A percentile compares a stretch with the other conserved stretches of the same genome.
Evolutionary conservation across 2,888 invertebrate species (phyloP).

Genomic region (Chymomyza fuscimana): DNA sequence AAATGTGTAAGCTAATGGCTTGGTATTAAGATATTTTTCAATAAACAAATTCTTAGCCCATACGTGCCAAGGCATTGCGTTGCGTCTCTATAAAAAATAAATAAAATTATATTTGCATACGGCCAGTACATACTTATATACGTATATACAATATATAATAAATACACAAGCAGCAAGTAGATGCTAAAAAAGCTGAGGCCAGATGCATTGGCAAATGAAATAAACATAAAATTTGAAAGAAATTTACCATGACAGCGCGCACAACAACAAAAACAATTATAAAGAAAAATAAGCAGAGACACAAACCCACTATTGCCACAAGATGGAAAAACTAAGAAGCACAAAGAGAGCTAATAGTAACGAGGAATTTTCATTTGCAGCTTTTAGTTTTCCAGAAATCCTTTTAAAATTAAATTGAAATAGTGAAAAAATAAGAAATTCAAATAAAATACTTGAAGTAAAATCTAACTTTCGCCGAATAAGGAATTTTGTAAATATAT

Average conservation of each 20-base stretch:
- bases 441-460: too few species aligned
- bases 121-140: background rate
- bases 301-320: background rate
- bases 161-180: slow-evolving; percentile 22
- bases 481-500: too few species aligned
- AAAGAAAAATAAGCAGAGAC: background rate
- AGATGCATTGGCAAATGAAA: slow-evolving; percentile 39
- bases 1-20: slow-evolving; percentile 45
- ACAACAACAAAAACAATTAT: background rate
- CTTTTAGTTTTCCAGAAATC: too few species aligned
- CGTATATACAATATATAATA: background rate
- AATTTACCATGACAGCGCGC: slow-evolving; percentile 10
- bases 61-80: background rate
- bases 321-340: background rate
- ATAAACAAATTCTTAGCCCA: slow-evolving; percentile 9
- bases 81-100: background rate
- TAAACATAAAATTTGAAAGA: slow-evolving; percentile 32
- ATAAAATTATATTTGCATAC: background rate
- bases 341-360: background rate
- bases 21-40: slow-evolving; percentile 1
- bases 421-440: too few species aligned
- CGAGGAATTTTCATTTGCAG: too few species aligned
- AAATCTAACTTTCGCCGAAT: too few species aligned
- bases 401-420: too few species aligned
- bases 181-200: background rate